Percentiles rank a stretch among this genome's conserved stretches.
Conservation (phyloP, 2,113 vertebrate genomes). For the Ictalurus furcatus region DNA sequence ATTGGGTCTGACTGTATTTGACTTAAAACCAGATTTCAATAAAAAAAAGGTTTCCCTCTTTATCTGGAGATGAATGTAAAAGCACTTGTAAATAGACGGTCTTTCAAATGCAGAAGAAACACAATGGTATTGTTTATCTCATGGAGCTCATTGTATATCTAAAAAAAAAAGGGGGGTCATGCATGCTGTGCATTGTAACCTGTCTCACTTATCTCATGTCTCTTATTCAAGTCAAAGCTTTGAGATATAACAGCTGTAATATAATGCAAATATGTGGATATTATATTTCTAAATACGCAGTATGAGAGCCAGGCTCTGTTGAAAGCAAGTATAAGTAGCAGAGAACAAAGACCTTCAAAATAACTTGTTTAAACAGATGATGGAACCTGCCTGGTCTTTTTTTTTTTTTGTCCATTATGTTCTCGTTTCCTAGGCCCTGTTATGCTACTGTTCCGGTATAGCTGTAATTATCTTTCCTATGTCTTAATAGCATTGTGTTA, state of each 20-base stretch:
- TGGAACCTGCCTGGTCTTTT: background rate
- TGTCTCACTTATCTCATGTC: background rate
- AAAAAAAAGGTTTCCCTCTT: background rate
- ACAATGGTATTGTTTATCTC: background rate
- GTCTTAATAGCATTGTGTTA: background rate
- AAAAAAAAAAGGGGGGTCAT: background rate
- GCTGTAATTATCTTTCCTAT: background rate
- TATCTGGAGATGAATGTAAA: background rate
- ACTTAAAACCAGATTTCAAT: background rate
- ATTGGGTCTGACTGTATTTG: background rate
- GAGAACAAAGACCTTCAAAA: background rate
- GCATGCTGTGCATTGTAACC: background rate
- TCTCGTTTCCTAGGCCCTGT: background rate
- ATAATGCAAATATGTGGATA: conserved; percentile 17
- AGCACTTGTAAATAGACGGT: background rate
- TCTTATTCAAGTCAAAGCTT: conserved; percentile 13
- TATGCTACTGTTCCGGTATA: background rate
- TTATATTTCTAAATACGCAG: conserved; percentile 16
- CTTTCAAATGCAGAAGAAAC: background rate
- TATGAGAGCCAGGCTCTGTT: background rate
- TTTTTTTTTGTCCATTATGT: background rate
- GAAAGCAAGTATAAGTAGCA: background rate
- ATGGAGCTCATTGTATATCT: conserved; percentile 14
- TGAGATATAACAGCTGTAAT: background rate
- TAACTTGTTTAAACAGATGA: background rate